Conservation (phyloP, 2,888 invertebrate species). For the Harpagoxenus sublaevis region DNA sequence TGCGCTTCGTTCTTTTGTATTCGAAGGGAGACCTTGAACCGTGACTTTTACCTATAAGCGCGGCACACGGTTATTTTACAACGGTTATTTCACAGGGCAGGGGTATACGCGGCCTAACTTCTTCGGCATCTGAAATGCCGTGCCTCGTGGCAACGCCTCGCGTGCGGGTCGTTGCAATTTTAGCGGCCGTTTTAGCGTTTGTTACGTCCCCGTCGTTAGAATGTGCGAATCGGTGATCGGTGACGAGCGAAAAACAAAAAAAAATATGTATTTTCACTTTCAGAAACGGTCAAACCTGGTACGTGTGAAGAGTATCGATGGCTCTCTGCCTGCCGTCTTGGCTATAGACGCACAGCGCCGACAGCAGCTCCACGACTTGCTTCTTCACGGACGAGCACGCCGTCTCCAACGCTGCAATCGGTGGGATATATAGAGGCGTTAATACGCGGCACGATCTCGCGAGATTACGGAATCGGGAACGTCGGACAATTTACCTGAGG, state of each 20-base stretch:
- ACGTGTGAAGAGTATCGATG: conserved; percentile 96
- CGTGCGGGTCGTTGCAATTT: background rate
- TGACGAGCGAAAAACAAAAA: background rate
- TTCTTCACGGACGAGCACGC: conserved; percentile 97
- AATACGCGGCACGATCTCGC: conserved; percentile 11
- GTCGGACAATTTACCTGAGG: conserved; percentile 88
- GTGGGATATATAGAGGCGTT: conserved; percentile 87
- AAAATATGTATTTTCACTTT: background rate
- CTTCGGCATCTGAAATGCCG: conserved; percentile 49
- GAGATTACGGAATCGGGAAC: conserved; percentile 16
- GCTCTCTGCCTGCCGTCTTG: conserved; percentile 95
- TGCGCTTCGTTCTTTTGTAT: conserved; percentile 56
- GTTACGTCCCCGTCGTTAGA: background rate
- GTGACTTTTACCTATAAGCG: conserved; percentile 69
- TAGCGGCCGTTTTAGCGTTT: background rate
- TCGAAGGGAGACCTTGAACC: conserved; percentile 68
- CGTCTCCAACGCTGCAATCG: conserved; percentile 94
- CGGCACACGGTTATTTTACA: conserved; percentile 44
- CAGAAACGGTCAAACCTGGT: conserved; percentile 90
- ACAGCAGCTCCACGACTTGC: conserved; percentile 98
- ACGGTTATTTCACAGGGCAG: background rate
- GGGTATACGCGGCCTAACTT: conserved; percentile 8
- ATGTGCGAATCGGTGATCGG: background rate
- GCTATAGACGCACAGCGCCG: conserved; percentile 97
- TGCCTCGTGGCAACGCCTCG: conserved; percentile 14